Evolutionary conservation across 1,140 invertebrate genomes (phyloP).

Genomic region (Aphelenchoides besseyi): DNA sequence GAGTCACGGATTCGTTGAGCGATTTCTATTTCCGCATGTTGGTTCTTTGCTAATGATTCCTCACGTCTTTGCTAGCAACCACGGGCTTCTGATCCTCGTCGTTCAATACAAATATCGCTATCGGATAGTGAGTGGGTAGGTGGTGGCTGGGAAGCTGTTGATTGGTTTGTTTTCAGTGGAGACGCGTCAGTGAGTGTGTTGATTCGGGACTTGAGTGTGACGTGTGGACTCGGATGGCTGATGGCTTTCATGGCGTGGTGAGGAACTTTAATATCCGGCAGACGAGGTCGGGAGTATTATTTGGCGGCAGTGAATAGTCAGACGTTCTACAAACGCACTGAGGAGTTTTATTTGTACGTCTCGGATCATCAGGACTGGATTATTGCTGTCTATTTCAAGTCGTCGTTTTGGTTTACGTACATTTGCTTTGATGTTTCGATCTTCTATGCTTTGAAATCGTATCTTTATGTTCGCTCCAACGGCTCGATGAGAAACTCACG

Average conservation of each 20-base stretch:
- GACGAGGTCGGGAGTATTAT: neutral
- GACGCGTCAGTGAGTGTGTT: neutral
- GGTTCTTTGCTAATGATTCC: neutral
- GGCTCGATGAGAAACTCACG: neutral
- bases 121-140: neutral
- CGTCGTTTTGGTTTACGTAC: conserved; percentile 10
- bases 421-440: conserved; percentile 8
- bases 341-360: neutral
- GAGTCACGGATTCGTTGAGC: conserved; percentile 12
- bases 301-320: neutral
- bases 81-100: neutral
- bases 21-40: neutral
- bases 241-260: conserved; percentile 7
- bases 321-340: neutral
- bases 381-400: neutral
- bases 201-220: neutral
- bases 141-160: neutral
- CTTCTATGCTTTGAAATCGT: neutral
- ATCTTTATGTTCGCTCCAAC: neutral
- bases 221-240: neutral
- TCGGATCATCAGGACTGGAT: neutral
- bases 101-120: conserved; percentile 9
- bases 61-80: conserved; percentile 2
- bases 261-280: neutral
- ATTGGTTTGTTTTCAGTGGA: neutral